A percentile compares a stretch with the other conserved stretches of the same genome.
Evolutionary conservation across 2,113 vertebrate genomes (phyloP).

Genomic region (Cinclus cinclus): DNA sequence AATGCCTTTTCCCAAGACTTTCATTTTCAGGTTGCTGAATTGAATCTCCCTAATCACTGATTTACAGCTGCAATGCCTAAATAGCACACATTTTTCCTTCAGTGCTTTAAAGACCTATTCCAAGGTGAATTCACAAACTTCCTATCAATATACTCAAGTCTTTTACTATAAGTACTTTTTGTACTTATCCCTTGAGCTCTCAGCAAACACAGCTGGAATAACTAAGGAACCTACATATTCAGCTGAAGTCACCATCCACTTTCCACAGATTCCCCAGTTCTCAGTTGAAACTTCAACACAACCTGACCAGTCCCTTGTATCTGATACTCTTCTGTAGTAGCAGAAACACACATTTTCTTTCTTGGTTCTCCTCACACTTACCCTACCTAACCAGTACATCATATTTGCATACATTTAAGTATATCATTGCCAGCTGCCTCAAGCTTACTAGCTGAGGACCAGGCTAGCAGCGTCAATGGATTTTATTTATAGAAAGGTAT

Average conservation of each 20-base stretch:
- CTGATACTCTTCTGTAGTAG: background rate
- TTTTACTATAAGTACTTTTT: background rate
- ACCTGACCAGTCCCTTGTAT: background rate
- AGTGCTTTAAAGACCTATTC: background rate
- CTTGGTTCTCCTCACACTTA: background rate
- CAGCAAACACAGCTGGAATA: constrained; percentile 17
- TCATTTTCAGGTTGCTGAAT: constrained; percentile 17
- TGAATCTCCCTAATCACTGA: background rate
- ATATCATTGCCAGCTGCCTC: background rate
- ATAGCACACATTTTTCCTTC: background rate
- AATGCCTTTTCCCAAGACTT: background rate
- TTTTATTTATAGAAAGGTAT: background rate
- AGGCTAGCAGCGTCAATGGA: background rate
- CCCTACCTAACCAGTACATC: background rate
- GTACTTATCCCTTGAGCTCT: background rate
- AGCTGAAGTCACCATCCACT: background rate
- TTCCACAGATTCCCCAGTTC: background rate
- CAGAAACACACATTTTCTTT: background rate
- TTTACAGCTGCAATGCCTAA: constrained; percentile 28
- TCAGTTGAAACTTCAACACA: background rate
- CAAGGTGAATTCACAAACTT: constrained; percentile 25
- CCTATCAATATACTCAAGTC: background rate
- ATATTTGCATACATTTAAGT: background rate
- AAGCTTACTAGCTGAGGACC: background rate
- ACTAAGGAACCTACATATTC: background rate